A percentile compares a stretch with the other conserved stretches of the same genome.
Evolutionary conservation across 2,113 vertebrate species (phyloP).

Genomic region (Dasypus novemcinctus): DNA sequence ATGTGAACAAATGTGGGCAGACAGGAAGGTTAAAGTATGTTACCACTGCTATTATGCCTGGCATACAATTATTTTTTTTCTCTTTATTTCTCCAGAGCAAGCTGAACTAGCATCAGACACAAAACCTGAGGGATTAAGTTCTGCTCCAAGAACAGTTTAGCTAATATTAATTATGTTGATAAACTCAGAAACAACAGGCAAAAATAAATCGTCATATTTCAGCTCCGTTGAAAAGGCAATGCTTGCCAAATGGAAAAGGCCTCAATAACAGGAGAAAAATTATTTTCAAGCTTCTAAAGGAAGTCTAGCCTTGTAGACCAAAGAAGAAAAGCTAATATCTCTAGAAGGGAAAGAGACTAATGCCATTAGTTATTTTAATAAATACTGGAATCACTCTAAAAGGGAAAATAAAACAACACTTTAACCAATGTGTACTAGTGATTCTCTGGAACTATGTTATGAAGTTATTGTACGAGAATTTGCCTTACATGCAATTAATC

Average conservation of each 20-base stretch:
- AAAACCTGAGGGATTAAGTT: conserved; percentile 20
- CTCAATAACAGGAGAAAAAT: neutral
- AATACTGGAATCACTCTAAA: conserved; percentile 2
- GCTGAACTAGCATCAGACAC: conserved; percentile 40
- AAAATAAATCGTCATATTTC: conserved; percentile 56
- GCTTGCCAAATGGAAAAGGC: neutral
- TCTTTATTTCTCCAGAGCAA: conserved; percentile 33
- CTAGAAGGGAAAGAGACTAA: neutral
- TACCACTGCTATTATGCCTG: neutral
- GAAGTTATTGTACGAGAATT: conserved; percentile 67
- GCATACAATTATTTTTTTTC: neutral
- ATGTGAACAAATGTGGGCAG: neutral
- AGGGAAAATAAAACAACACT: neutral
- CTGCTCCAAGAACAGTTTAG: conserved; percentile 32
- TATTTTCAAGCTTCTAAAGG: neutral
- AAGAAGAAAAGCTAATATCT: conserved; percentile 1
- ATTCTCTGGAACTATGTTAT: conserved; percentile 5
- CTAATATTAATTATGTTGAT: conserved; percentile 51
- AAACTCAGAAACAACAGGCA: conserved; percentile 42
- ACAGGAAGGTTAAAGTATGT: conserved; percentile 14
- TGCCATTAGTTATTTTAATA: neutral
- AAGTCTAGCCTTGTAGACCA: neutral
- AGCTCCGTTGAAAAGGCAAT: neutral
- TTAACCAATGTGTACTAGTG: neutral
- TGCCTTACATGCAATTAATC: conserved; percentile 63